Evolutionary conservation across 1,140 invertebrate genomes (phyloP).

Genomic region (Drosophila fuyamai): DNA sequence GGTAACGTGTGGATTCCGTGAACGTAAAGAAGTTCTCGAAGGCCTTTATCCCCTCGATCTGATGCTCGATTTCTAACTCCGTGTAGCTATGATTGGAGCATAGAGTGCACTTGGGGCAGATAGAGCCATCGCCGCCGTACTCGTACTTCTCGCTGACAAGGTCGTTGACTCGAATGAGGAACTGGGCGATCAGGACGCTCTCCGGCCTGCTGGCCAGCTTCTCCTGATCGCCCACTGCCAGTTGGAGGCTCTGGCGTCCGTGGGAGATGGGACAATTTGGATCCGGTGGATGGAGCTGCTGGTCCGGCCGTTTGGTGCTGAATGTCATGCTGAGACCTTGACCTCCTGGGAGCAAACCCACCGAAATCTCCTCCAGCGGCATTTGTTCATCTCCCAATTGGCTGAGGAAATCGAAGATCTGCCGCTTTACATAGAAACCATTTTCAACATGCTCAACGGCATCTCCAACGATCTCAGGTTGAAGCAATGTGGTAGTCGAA

Average conservation of each 20-base stretch:
- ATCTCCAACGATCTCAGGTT: slow-evolving; percentile 11
- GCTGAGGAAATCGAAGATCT: slow-evolving; percentile 50
- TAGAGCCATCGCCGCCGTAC: slow-evolving; percentile 9
- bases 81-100: slow-evolving; percentile 43
- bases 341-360: slow-evolving; percentile 42
- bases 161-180: slow-evolving; percentile 46
- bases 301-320: slow-evolving; percentile 17
- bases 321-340: slow-evolving; percentile 55
- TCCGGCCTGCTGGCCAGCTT: slow-evolving; percentile 19
- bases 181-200: slow-evolving; percentile 42
- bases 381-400: slow-evolving; percentile 54
- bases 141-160: slow-evolving; percentile 27
- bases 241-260: slow-evolving; percentile 12
- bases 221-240: slow-evolving; percentile 19
- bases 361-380: slow-evolving; percentile 33
- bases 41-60: slow-evolving; percentile 65
- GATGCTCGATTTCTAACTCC: slow-evolving; percentile 63
- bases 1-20: slow-evolving; percentile 26
- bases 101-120: slow-evolving; percentile 32
- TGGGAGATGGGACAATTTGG: background rate
- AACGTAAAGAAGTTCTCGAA: slow-evolving; percentile 44
- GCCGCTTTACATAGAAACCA: slow-evolving; percentile 22
- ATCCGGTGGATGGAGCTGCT: background rate
- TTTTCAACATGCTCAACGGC: background rate
- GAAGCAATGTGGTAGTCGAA: slow-evolving; percentile 46